Percentiles rank a stretch among this genome's conserved stretches.
Evolutionary conservation across 2,797 vertebrate genomes (phyloP).

Genomic region (Calcarius lapponicus): DNA sequence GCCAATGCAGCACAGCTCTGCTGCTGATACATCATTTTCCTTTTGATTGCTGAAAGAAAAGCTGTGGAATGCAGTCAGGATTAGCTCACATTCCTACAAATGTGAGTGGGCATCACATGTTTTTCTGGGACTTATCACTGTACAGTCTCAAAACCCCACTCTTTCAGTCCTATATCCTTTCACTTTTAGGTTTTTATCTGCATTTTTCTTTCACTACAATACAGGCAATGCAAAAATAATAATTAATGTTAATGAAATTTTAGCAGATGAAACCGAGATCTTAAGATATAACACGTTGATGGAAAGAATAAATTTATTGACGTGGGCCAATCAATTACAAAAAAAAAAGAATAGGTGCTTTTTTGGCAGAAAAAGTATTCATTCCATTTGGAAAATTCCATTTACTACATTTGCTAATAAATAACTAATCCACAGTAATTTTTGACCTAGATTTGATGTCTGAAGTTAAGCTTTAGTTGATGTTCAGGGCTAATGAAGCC

Average conservation of each 20-base stretch:
- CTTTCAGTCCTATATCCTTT: not conserved
- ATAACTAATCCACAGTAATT: not conserved
- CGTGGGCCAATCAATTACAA: not conserved
- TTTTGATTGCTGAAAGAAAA: conserved; percentile 46
- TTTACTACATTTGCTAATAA: not conserved
- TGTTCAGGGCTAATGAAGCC: not conserved
- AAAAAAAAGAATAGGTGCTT: not conserved
- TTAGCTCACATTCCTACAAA: not conserved
- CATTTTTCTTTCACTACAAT: not conserved
- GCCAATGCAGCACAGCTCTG: conserved; percentile 21
- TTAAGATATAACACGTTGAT: not conserved
- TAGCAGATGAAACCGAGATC: not conserved
- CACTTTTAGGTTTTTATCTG: not conserved
- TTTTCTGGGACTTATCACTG: not conserved
- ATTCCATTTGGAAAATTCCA: not conserved
- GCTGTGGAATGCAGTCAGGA: not conserved
- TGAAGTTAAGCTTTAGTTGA: not conserved
- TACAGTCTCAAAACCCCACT: accelerated
- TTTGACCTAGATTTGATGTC: not conserved
- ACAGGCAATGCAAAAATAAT: not conserved
- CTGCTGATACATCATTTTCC: conserved; percentile 34
- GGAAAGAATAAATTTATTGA: not conserved
- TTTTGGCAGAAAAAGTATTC: not conserved
- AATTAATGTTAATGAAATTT: not conserved
- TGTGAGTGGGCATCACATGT: not conserved